Conservation (phyloP, 2,797 vertebrate genomes). For the Micrastur ruficollis region DNA sequence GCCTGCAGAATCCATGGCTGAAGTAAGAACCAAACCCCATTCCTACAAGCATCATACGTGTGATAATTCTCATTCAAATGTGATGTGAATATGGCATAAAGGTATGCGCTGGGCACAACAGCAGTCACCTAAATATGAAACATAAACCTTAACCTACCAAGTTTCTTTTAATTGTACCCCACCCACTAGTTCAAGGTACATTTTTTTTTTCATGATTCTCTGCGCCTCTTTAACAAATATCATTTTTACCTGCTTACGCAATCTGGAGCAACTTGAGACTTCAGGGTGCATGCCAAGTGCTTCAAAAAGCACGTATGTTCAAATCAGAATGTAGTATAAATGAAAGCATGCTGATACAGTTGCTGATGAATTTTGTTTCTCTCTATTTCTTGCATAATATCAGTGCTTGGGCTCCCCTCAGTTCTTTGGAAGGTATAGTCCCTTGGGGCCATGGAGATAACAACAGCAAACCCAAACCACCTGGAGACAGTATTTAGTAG, state of each 20-base stretch:
- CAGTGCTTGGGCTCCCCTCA: neutral
- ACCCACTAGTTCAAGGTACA: neutral
- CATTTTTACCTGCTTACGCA: neutral
- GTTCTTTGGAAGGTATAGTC: neutral
- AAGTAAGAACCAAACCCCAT: neutral
- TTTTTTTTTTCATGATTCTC: neutral
- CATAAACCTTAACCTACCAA: neutral
- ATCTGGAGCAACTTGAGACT: neutral
- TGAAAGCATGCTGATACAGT: neutral
- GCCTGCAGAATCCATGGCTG: neutral
- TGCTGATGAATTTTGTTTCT: constrained; percentile 5
- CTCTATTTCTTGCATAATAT: constrained; percentile 34
- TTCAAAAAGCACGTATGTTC: neutral
- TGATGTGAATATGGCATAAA: neutral
- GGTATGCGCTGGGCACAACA: neutral
- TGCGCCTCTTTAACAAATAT: neutral
- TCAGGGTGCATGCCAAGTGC: neutral
- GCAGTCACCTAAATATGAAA: neutral
- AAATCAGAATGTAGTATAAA: neutral
- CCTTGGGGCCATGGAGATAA: constrained; percentile 57
- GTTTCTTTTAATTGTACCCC: neutral
- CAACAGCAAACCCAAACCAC: constrained; percentile 52
- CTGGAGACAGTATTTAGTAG: constrained; percentile 48
- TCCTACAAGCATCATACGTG: neutral
- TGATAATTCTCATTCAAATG: neutral